phyloP scores from a whole-genome alignment of 2,888 invertebrate genomes.

The Agonopterix heracliana region DNA sequence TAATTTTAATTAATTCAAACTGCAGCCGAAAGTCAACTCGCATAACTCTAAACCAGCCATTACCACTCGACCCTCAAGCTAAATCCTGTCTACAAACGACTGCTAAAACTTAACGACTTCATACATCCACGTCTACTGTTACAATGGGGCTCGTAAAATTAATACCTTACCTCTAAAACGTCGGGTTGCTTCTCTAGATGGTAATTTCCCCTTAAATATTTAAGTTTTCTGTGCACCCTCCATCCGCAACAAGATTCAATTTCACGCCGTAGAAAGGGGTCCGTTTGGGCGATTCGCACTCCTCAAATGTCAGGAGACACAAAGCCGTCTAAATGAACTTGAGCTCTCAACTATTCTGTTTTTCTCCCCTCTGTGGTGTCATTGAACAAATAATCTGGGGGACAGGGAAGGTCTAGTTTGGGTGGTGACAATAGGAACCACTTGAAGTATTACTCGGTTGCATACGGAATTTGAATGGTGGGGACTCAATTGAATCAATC shows the following conservation, averaged over 20 bases:
- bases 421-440: slow-evolving; percentile 45
- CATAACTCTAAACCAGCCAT: slow-evolving; percentile 32
- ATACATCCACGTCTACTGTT: slow-evolving; percentile 56
- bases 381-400: slow-evolving; percentile 22
- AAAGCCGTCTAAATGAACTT: slow-evolving; percentile 36
- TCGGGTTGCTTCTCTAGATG: slow-evolving; percentile 53
- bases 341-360: slow-evolving; percentile 33
- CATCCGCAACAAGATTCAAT: slow-evolving; percentile 74
- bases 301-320: slow-evolving; percentile 67
- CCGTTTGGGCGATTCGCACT: slow-evolving; percentile 55
- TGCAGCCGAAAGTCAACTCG: slow-evolving; percentile 32
- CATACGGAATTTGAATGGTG: slow-evolving; percentile 58
- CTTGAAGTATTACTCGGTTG: slow-evolving; percentile 64
- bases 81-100: slow-evolving; percentile 53
- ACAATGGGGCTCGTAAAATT: slow-evolving; percentile 68
- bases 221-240: slow-evolving; percentile 69
- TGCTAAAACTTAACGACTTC: slow-evolving; percentile 68
- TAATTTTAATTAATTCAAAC: slow-evolving; percentile 68
- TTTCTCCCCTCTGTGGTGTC: slow-evolving; percentile 26
- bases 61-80: slow-evolving; percentile 32
- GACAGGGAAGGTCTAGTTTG: slow-evolving; percentile 35
- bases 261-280: slow-evolving; percentile 72
- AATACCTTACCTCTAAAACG: slow-evolving; percentile 66
- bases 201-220: slow-evolving; percentile 72
- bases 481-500: slow-evolving; percentile 67